These are phyloP conservation scores for Acronicta aceris DNA, from an alignment of 2,888 invertebrate genomes.

Conservation along the genomic window DNA sequence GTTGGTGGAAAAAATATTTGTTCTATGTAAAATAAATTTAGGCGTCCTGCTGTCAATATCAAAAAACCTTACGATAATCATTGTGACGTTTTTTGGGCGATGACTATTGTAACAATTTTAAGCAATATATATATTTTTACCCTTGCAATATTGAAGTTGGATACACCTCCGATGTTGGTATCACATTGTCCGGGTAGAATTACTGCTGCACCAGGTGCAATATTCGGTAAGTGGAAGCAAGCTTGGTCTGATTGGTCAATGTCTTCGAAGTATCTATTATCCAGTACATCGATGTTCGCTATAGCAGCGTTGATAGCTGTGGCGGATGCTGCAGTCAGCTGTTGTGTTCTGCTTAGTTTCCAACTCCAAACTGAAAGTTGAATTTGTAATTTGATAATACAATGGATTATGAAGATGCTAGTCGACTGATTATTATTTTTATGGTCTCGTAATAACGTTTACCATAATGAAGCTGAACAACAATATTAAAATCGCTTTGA, in stretches of 20 bases:
- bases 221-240: conserved; percentile 73
- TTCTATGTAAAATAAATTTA: too few relatives aligned
- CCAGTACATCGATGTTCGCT: conserved; percentile 61
- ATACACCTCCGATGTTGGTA: conserved; percentile 61
- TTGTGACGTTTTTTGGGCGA: too few relatives aligned
- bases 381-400: background rate
- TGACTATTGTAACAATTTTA: background rate
- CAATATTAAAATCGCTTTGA: too few relatives aligned
- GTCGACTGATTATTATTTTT: background rate
- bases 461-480: too few relatives aligned
- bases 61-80: too few relatives aligned
- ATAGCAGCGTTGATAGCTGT: conserved; percentile 65
- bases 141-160: conserved; percentile 60
- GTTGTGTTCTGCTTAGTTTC: conserved; percentile 73
- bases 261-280: conserved; percentile 66
- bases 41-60: too few relatives aligned
- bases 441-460: too few relatives aligned
- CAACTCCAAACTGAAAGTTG: conserved; percentile 72
- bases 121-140: conserved; percentile 3
- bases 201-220: conserved; percentile 63
- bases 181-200: conserved; percentile 73
- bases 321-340: conserved; percentile 56
- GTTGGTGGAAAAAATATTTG: too few relatives aligned
- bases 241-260: conserved; percentile 66
- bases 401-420: background rate